These are phyloP conservation scores for Larimichthys polyactis DNA, from an alignment of 2,113 vertebrate genomes.

Conservation along the genomic window DNA sequence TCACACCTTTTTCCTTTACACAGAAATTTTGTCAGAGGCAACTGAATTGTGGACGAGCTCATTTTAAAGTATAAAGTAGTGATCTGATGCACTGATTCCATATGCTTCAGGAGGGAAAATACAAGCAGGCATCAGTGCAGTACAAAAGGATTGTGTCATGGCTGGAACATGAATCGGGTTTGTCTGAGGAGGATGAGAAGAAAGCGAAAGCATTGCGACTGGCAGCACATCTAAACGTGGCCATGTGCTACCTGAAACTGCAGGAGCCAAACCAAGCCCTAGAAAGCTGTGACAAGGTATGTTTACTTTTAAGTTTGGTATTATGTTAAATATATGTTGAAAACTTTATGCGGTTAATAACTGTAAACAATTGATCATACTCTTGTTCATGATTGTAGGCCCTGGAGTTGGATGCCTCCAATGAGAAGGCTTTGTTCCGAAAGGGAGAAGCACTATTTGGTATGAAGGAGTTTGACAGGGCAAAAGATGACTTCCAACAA, in stretches of 20 bases:
- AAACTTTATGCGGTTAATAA: neutral
- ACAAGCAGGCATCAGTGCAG: constrained; percentile 91
- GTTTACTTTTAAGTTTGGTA: neutral
- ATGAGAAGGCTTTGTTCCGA: constrained; percentile 96
- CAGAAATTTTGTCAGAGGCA: too few species aligned
- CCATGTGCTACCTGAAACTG: constrained; percentile 96
- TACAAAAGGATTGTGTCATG: constrained; percentile 97
- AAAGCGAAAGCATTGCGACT: constrained; percentile 88
- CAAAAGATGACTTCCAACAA: constrained; percentile 91
- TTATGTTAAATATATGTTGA: neutral
- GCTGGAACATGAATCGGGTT: constrained; percentile 91
- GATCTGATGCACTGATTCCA: constrained; percentile 5
- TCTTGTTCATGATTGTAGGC: constrained; percentile 81
- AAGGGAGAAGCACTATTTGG: constrained; percentile 91
- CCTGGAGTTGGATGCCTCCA: constrained; percentile 89
- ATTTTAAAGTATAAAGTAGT: too few species aligned
- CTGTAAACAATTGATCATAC: neutral
- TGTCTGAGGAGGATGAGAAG: constrained; percentile 85
- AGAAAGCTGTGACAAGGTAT: constrained; percentile 96
- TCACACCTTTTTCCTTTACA: too few species aligned
- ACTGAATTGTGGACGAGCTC: too few species aligned
- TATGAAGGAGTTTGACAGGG: constrained; percentile 94
- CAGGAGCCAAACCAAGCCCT: constrained; percentile 90
- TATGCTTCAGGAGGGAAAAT: constrained; percentile 89
- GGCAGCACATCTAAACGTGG: constrained; percentile 95